Evolutionary conservation across 2,888 invertebrate genomes (phyloP).

Genomic region (Dicranocentrus wangi): DNA sequence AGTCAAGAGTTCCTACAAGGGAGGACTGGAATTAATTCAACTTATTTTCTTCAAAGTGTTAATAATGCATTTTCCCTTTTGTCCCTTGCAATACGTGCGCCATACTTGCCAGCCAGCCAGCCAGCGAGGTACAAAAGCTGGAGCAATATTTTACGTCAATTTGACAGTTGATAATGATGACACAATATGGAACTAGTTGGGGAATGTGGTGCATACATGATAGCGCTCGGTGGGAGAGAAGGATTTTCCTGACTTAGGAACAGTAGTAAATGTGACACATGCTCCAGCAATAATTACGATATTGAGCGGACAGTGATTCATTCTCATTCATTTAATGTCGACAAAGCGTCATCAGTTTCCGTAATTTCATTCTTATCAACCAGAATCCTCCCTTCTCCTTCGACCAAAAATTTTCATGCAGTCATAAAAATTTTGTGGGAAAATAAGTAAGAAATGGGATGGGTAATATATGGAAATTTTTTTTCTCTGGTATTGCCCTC

Average conservation of each 20-base stretch:
- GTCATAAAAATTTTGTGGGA: not conserved
- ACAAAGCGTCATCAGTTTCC: conserved; percentile 2
- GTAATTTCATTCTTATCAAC: conserved; percentile 2
- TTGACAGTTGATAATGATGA: conserved; percentile 10
- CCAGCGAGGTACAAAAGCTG: no score
- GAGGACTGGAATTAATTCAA: no score
- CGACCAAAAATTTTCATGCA: not conserved
- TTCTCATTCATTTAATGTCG: not conserved
- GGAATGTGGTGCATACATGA: no score
- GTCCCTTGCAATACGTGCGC: no score
- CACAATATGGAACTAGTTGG: not conserved
- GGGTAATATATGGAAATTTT: not conserved
- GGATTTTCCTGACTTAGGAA: no score
- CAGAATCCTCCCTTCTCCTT: not conserved
- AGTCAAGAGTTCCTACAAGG: no score
- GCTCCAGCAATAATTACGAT: conserved; percentile 13
- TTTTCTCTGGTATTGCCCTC: not conserved
- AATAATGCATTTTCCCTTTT: no score
- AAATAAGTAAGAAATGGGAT: not conserved
- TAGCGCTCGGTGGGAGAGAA: no score
- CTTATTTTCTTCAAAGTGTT: no score
- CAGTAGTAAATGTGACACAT: not conserved
- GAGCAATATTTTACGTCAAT: conserved; percentile 5
- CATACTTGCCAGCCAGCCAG: no score
- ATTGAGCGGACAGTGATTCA: not conserved